Conservation (phyloP, 2,113 vertebrate species). For the Macquaria ambigua region DNA sequence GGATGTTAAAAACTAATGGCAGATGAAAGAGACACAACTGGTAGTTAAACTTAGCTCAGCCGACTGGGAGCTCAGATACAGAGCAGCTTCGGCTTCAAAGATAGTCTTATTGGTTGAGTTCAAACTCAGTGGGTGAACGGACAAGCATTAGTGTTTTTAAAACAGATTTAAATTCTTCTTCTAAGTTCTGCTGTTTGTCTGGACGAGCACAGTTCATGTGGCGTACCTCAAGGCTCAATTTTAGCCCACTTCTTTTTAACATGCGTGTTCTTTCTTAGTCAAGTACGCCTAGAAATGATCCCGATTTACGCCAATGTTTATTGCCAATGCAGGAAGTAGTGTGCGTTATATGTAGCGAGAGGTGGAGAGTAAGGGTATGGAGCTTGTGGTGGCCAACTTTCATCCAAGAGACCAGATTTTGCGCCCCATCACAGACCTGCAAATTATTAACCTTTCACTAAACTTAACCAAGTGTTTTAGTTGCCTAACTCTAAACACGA, state of each 20-base stretch:
- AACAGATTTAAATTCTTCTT: not conserved
- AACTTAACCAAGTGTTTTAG: too few species aligned
- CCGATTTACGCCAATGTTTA: too few species aligned
- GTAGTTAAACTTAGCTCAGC: not conserved
- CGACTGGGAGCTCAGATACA: not conserved
- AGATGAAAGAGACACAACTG: conserved; percentile 23
- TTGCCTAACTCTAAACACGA: too few species aligned
- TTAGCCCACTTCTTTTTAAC: conserved; percentile 4
- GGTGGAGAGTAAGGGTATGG: not conserved
- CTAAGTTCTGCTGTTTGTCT: too few species aligned
- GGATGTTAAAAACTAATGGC: conserved; percentile 43
- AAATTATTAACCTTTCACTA: too few species aligned
- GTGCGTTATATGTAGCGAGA: not conserved
- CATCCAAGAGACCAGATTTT: too few species aligned
- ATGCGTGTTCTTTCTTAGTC: not conserved
- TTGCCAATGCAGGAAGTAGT: not conserved
- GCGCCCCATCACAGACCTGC: too few species aligned
- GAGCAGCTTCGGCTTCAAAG: conserved; percentile 14
- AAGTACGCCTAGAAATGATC: not conserved
- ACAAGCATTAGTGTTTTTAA: not conserved
- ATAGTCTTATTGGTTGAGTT: not conserved
- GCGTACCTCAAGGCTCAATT: conserved; percentile 16
- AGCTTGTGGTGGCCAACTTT: not conserved
- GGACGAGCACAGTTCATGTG: not conserved
- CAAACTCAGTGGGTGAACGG: not conserved